These are phyloP conservation scores for Ameiurus melas DNA, from an alignment of 2,113 vertebrate species.

Conservation along the genomic window DNA sequence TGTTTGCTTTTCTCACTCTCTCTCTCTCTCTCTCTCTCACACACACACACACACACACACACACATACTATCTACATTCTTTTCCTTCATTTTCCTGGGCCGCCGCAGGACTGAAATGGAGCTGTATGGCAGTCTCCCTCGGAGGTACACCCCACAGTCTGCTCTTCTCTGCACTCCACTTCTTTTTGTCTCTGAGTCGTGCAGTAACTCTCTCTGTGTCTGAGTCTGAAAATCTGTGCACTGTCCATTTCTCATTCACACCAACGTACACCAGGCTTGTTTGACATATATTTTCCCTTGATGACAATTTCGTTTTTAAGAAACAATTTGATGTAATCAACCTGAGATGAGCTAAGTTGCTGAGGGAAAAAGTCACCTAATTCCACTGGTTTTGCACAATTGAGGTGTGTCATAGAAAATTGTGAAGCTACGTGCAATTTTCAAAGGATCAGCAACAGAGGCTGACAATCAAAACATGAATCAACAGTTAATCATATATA, in stretches of 20 bases:
- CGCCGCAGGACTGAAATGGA: slow-evolving; percentile 82
- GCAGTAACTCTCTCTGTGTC: slow-evolving; percentile 27
- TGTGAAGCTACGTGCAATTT: not conserved
- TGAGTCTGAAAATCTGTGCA: not conserved
- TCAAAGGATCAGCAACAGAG: not conserved
- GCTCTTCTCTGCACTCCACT: slow-evolving; percentile 16
- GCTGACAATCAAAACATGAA: not conserved
- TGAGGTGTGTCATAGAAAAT: not conserved
- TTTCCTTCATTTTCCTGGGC: slow-evolving; percentile 57
- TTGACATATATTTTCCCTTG: not conserved
- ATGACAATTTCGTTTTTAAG: not conserved
- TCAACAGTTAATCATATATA: not conserved
- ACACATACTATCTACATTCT: not conserved
- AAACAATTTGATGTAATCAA: not conserved
- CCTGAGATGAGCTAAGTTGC: not conserved
- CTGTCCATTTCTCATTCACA: not conserved
- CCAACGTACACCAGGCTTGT: not conserved
- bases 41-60: not conserved
- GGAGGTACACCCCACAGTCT: slow-evolving; percentile 70
- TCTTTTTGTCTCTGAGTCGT: not conserved
- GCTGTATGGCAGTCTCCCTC: slow-evolving; percentile 83
- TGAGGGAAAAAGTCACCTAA: not conserved
- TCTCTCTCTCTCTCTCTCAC: slow-evolving; percentile 13
- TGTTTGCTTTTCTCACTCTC: slow-evolving; percentile 18
- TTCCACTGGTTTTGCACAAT: not conserved